A percentile compares a stretch with the other conserved stretches of the same genome.
These are phyloP conservation scores for Tiliqua scincoides DNA, from an alignment of 2,113 vertebrate species.

Conservation along the genomic window DNA sequence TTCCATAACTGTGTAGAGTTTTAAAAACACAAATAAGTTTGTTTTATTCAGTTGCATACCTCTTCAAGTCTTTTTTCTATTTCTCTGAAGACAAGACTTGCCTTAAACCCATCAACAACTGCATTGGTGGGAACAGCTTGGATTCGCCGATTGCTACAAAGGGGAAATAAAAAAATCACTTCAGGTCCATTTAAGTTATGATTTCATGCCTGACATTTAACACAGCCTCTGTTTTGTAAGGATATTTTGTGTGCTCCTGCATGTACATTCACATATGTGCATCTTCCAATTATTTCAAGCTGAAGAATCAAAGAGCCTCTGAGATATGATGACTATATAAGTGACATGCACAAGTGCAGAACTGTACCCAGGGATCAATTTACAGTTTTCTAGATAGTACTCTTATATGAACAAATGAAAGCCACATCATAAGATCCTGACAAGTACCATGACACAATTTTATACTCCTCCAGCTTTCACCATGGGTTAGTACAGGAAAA, in stretches of 20 bases:
- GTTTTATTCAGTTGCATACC: slow-evolving; percentile 73
- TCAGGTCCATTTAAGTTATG: not conserved
- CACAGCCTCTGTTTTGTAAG: not conserved
- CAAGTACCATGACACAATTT: not conserved
- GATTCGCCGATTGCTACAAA: slow-evolving; percentile 72
- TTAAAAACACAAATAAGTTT: not conserved
- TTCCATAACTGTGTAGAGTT: not conserved
- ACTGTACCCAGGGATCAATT: not conserved
- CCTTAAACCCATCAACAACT: slow-evolving; percentile 85
- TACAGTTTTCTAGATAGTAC: not conserved
- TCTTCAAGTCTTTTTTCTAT: slow-evolving; percentile 90
- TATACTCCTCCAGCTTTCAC: not conserved
- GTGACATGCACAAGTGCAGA: too few species aligned
- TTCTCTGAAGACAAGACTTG: slow-evolving; percentile 87
- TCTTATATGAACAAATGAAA: not conserved
- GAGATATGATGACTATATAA: not conserved
- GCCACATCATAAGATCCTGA: not conserved
- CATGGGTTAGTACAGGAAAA: not conserved
- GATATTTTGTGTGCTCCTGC: not conserved
- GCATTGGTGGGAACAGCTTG: slow-evolving; percentile 79
- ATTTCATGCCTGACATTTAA: not conserved
- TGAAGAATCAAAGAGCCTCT: not conserved
- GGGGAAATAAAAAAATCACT: not conserved
- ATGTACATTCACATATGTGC: not conserved
- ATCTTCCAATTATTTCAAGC: not conserved